Conservation (phyloP, 1,140 invertebrate species). For the Reticulitermes speratus region DNA sequence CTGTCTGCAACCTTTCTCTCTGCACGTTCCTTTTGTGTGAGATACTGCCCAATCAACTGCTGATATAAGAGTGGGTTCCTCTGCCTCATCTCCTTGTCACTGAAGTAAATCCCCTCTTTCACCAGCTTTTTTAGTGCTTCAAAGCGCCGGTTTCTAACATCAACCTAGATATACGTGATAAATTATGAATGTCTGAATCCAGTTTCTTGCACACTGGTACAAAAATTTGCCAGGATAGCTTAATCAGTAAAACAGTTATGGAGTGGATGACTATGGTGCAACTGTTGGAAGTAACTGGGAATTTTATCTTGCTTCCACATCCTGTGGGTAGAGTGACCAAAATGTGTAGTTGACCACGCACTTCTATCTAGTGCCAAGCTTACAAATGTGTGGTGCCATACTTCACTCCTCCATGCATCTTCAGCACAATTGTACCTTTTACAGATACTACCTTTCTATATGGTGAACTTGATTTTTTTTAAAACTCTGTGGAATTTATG, state of each 20-base stretch:
- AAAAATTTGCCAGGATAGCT: too few relatives aligned
- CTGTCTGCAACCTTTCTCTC: conserved; percentile 36
- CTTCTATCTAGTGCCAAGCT: too few relatives aligned
- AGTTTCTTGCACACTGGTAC: conserved; percentile 25
- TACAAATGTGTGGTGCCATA: too few relatives aligned
- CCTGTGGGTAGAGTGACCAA: too few relatives aligned
- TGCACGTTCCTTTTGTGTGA: conserved; percentile 72
- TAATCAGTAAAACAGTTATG: conserved; percentile 20
- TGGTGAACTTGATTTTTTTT: too few relatives aligned
- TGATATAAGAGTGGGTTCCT: conserved; percentile 87
- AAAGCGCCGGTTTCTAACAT: conserved; percentile 77
- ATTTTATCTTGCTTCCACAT: too few relatives aligned
- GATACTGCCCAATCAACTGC: conserved; percentile 80
- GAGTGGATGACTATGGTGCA: not conserved
- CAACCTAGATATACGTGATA: conserved; percentile 46
- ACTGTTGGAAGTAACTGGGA: conserved; percentile 13
- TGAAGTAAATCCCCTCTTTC: conserved; percentile 75
- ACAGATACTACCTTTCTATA: too few relatives aligned
- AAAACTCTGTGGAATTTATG: too few relatives aligned
- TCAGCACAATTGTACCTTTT: too few relatives aligned
- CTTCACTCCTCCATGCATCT: too few relatives aligned
- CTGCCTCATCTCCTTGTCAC: conserved; percentile 89
- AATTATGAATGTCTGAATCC: not conserved
- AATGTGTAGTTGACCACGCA: too few relatives aligned
- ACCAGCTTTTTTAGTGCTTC: conserved; percentile 76